Evolutionary conservation across 1,140 invertebrate species (phyloP).

Genomic region (Cyclina sinensis): DNA sequence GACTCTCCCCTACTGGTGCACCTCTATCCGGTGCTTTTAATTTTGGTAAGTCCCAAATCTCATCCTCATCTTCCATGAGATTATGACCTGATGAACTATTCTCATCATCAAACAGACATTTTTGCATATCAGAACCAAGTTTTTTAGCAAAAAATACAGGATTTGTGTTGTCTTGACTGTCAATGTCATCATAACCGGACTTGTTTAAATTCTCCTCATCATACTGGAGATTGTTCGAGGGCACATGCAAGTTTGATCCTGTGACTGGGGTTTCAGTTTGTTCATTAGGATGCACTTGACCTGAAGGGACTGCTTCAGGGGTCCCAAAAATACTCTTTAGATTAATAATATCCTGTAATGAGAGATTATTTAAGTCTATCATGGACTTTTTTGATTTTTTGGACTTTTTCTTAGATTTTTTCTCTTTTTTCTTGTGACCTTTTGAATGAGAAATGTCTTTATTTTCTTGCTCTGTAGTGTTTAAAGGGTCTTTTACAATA

Average conservation of each 20-base stretch:
- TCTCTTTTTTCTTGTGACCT: neutral
- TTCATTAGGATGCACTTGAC: neutral
- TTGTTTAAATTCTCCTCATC: neutral
- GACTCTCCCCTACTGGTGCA: neutral
- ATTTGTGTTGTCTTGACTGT: neutral
- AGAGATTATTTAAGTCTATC: neutral
- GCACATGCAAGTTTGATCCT: neutral
- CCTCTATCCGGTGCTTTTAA: slow-evolving; percentile 17
- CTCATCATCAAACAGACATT: neutral
- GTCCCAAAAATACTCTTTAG: neutral
- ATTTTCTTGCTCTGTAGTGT: neutral
- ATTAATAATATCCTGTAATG: neutral
- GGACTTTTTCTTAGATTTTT: neutral
- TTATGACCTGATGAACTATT: neutral
- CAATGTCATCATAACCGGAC: neutral
- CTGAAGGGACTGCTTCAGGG: neutral
- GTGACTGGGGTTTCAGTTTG: neutral
- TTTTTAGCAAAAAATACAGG: neutral
- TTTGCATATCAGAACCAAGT: neutral
- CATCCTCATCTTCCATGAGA: neutral
- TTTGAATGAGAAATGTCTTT: neutral
- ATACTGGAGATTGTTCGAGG: neutral
- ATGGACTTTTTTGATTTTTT: neutral
- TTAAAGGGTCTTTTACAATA: neutral
- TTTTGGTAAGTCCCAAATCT: neutral